Base-by-base conservation (phyloP, 2,888 invertebrate species). In the Tethea ocularis region DNA sequence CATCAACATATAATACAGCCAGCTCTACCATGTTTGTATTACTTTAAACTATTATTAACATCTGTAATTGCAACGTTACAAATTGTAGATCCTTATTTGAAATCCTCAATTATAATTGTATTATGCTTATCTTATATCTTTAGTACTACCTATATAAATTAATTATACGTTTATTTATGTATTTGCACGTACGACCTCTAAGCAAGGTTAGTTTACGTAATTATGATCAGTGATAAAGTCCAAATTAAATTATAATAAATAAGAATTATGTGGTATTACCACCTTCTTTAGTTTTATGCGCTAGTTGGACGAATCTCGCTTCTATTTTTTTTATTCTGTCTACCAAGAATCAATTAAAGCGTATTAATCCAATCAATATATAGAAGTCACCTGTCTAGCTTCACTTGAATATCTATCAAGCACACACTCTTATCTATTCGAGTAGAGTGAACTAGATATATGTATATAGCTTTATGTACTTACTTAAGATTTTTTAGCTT, bases 161-260 rank as follows among this genome's bases (percentile, higher is more conserved):
- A 59, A 62, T 26, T 66, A 52, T 46, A 38, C n/a, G 15, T 41
- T 59, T 26, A 56, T 17, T 54, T 55, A 22, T 17, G 58, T 38
- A 58, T 67, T 71, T 66, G 64, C 56, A 56, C 7, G 51, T 57
- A 24, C 52, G 59, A 62, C 69, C 71, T 70, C 62, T 59, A 59
- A 54, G 23, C 61, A 61, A 68, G 66, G 64, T 64, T 61, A 68
- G 57, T 63, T 68, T 57, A 61, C 54, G 65, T 62, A 64, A 66
- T 66, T 63, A 63, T 57, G 20, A 17, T n/a, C 20, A 20, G 10
- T 5, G n/a, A n/a, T 46, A 7, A 46, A 17, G 17, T 20, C 46
- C 20, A 46, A 46, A 17, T 46, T 41, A 41, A n/a, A 41, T n/a
- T 41, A 17, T 41, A 46, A 20, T 46, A 20, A 46, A 20, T 46